A percentile compares a stretch with the other conserved stretches of the same genome.
Evolutionary conservation across 2,113 vertebrate species (phyloP).

Genomic region (Seriola quinqueradiata): DNA sequence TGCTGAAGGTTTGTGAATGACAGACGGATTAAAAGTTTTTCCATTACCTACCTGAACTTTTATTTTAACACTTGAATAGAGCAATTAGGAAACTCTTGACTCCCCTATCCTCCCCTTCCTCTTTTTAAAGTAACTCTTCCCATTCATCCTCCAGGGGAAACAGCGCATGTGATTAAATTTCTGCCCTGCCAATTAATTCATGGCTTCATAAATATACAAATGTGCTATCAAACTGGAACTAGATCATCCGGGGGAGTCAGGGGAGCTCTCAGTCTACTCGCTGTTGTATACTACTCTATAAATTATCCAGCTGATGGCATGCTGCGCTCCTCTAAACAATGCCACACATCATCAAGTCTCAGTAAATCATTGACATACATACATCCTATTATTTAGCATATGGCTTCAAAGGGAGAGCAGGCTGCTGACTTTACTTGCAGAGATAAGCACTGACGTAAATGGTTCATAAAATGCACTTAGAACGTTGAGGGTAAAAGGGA

Average conservation of each 20-base stretch:
- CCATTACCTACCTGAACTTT: constrained; percentile 53
- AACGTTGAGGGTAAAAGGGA: not conserved
- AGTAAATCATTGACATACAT: constrained; percentile 31
- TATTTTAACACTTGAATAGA: constrained; percentile 34
- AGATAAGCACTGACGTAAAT: constrained; percentile 20
- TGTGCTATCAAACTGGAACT: constrained; percentile 75
- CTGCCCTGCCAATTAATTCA: constrained; percentile 82
- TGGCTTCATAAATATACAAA: constrained; percentile 83
- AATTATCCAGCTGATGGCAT: constrained; percentile 58
- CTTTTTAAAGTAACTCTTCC: constrained; percentile 74
- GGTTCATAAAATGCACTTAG: not conserved
- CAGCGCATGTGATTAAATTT: constrained; percentile 80
- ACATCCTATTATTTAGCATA: constrained; percentile 13
- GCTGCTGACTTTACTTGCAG: constrained; percentile 14
- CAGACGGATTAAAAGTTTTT: constrained; percentile 52
- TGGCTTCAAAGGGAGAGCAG: not conserved
- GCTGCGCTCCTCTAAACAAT: constrained; percentile 52
- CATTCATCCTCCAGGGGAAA: constrained; percentile 72
- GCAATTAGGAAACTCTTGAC: constrained; percentile 66
- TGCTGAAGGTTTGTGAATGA: constrained; percentile 7
- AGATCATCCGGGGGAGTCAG: constrained; percentile 63
- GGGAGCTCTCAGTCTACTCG: constrained; percentile 46
- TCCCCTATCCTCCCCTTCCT: constrained; percentile 53
- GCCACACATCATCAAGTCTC: constrained; percentile 32
- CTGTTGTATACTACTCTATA: constrained; percentile 47